A percentile compares a stretch with the other conserved stretches of the same genome.
These are phyloP conservation scores for Oedothorax gibbosus DNA, from an alignment of 1,140 invertebrate species.

Conservation along the genomic window DNA sequence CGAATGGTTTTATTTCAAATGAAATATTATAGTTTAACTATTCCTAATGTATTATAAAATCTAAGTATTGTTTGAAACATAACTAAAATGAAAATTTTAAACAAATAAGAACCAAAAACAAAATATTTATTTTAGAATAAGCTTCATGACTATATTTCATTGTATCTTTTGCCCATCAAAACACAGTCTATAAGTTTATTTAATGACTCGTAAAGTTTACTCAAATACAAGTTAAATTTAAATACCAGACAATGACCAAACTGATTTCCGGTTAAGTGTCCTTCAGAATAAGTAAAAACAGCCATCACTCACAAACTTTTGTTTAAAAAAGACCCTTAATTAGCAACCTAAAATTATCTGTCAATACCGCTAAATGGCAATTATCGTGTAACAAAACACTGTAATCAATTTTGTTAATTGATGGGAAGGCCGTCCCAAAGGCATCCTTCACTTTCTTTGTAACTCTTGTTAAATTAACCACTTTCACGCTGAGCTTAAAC, in stretches of 20 bases:
- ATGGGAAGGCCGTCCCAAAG: neutral
- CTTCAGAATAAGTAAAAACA: neutral
- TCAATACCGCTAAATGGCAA: conserved; percentile 3
- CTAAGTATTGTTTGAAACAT: too few species aligned
- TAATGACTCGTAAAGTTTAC: too few species aligned
- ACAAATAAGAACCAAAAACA: too few species aligned
- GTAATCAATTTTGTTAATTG: conserved; percentile 36
- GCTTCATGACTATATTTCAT: too few species aligned
- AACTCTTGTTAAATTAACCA: too few species aligned
- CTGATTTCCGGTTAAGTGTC: neutral
- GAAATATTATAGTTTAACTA: neutral
- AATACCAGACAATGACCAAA: neutral
- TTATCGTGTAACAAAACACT: conserved; percentile 28
- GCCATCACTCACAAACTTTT: neutral
- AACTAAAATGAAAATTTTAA: too few species aligned
- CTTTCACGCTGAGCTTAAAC: too few species aligned
- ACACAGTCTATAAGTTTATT: too few species aligned
- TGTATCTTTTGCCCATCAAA: too few species aligned
- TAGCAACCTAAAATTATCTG: conserved; percentile 29
- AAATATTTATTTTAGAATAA: too few species aligned
- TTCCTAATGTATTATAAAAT: neutral
- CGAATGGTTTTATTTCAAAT: neutral
- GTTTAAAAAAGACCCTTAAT: conserved; percentile 5
- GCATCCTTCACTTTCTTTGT: too few species aligned
- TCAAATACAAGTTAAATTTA: too few species aligned